Conservation (phyloP, 2,113 vertebrate genomes). For the Diphyllodes magnificus region DNA sequence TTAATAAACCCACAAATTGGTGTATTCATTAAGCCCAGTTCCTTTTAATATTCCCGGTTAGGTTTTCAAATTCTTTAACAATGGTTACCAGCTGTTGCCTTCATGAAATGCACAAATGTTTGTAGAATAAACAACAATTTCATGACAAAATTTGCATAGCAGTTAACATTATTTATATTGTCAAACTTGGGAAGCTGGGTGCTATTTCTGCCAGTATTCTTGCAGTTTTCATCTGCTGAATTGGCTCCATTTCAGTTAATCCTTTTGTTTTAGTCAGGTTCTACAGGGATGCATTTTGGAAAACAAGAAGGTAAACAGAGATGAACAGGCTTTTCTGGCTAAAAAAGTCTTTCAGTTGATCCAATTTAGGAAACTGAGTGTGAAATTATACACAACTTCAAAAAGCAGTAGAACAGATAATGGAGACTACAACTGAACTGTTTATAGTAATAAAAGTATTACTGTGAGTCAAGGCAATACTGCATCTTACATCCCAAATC, state of each 20-base stretch:
- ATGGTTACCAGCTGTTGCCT: background rate
- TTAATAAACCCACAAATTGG: background rate
- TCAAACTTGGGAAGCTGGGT: background rate
- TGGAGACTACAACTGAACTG: background rate
- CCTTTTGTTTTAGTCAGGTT: background rate
- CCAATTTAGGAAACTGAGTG: background rate
- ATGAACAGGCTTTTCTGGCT: background rate
- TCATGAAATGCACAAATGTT: background rate
- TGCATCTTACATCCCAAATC: background rate
- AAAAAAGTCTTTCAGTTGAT: background rate
- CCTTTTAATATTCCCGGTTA: background rate
- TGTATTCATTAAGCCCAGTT: background rate
- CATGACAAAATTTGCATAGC: background rate
- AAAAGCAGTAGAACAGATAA: background rate
- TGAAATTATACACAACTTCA: background rate
- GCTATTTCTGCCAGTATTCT: background rate
- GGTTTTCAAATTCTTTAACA: background rate
- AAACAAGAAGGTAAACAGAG: slow-evolving; percentile 2
- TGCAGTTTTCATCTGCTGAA: background rate
- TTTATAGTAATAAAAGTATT: background rate
- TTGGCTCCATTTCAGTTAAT: slow-evolving; percentile 7
- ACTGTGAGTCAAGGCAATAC: background rate
- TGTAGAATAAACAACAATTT: background rate
- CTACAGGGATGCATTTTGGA: background rate
- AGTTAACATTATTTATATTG: background rate